Percentiles rank a stretch among this genome's conserved stretches.
These are phyloP conservation scores for Unio delphinus DNA, from an alignment of 2,888 invertebrate genomes.

Conservation along the genomic window DNA sequence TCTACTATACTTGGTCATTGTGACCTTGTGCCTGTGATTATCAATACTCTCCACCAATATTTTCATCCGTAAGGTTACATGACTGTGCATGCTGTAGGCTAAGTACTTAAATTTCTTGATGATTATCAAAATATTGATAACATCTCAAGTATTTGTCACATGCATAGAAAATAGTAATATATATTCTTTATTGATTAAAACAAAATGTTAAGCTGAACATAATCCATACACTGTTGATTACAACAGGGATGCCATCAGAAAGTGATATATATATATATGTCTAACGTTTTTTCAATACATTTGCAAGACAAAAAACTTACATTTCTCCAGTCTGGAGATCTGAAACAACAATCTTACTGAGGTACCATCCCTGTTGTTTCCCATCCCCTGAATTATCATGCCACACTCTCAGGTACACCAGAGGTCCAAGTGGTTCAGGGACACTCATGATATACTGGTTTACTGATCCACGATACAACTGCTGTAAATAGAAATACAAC, in stretches of 20 bases:
- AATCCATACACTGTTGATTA: no score
- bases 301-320: slow-evolving; percentile 17
- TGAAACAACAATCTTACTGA: slow-evolving; percentile 52
- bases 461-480: slow-evolving; percentile 57
- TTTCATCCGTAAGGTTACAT: no score
- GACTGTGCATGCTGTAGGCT: no score
- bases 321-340: slow-evolving; percentile 56
- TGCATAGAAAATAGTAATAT: no score
- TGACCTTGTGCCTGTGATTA: no score
- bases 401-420: slow-evolving; percentile 62
- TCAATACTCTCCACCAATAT: no score
- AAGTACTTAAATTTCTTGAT: no score
- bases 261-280: background rate
- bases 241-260: background rate
- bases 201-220: no score
- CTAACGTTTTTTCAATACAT: background rate
- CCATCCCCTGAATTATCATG: slow-evolving; percentile 61
- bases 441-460: slow-evolving; percentile 63
- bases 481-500: slow-evolving; percentile 36
- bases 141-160: no score
- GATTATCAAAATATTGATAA: no score
- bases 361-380: slow-evolving; percentile 58
- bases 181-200: no score
- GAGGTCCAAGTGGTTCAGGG: slow-evolving; percentile 56
- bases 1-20: no score